Evolutionary conservation across 2,888 invertebrate genomes (phyloP), one percentile per base, ranked within the genome.

Genomic region (Aphidoletes aphidimyza): DNA sequence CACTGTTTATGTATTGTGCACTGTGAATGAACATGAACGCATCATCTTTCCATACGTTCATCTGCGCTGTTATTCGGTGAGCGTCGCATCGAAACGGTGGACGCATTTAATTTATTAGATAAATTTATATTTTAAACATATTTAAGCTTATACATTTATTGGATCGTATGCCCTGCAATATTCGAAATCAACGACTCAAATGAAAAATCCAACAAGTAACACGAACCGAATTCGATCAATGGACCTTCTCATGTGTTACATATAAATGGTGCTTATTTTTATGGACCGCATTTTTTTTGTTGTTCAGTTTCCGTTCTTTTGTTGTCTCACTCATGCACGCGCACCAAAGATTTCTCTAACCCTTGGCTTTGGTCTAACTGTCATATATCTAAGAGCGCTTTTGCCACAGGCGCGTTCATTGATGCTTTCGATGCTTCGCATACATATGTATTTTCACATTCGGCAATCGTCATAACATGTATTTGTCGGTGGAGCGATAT

Each of bases 181-280:
- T 69, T 69, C 30, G 34, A 14, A 69, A 8, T 69, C 30, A 30
- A 17, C 69, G 69, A 69, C 2, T 69, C 34, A 69, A 69, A 69
- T 69, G 69, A 69, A 69, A 69, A 69, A 69, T 69, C 69, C 69
- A 69, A 69, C n/a, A 54, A 22, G 22, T 22, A 54, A 54, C 22
- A 22, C 54, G 34, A 69, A 69, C 30, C 69, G 14, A 69, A 69
- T 69, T 69, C 69, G 34, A 69, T 69, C 69, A 69, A 69, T 69
- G 69, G 69, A 69, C 34, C 30, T 69, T 69, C 69, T 69, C 69
- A 69, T 69, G 69, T 69, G 69, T 69, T 69, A 69, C 26, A 69
- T 69, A 69, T 69, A 69, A 69, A 69, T 69, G 69, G 69, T 69
- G 30, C 30, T 69, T 69, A 69, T 69, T 69, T 69, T 69, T 69